Conservation (phyloP, 2,888 invertebrate genomes). For the Rhamnusium bicolor region DNA sequence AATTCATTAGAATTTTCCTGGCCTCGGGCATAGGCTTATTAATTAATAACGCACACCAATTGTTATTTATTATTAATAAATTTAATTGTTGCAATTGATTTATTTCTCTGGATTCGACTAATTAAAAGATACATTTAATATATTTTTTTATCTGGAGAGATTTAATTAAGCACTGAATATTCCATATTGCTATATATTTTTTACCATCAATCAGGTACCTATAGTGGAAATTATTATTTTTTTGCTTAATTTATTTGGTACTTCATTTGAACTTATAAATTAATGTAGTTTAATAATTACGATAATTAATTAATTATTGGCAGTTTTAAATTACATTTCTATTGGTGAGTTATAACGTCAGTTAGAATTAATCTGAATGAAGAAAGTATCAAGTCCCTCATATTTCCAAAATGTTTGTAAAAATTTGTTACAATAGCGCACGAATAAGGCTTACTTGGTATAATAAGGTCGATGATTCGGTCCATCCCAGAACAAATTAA, state of each 20-base stretch:
- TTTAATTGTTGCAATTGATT: constrained; percentile 23
- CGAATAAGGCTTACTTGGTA: too few relatives aligned
- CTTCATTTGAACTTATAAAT: background rate
- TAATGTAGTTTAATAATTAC: too few relatives aligned
- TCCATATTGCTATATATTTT: constrained; percentile 8
- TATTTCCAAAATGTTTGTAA: too few relatives aligned
- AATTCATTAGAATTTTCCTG: constrained; percentile 19
- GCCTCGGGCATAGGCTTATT: background rate
- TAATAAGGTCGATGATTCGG: too few relatives aligned
- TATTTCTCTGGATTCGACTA: constrained; percentile 13
- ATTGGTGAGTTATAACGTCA: too few relatives aligned
- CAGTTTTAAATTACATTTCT: too few relatives aligned
- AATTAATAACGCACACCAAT: constrained; percentile 4
- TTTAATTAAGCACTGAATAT: constrained; percentile 11
- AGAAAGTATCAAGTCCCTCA: too few relatives aligned
- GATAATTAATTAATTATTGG: too few relatives aligned
- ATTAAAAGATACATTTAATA: background rate
- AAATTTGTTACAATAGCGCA: too few relatives aligned
- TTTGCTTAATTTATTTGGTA: background rate
- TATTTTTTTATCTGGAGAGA: constrained; percentile 1
- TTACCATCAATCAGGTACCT: constrained; percentile 13
- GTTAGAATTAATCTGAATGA: too few relatives aligned
- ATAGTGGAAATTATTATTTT: background rate
- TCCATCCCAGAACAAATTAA: too few relatives aligned
- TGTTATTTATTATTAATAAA: constrained; percentile 25